phyloP scores from a whole-genome alignment of 2,888 invertebrate genomes.

The Ptycholaimellus sp. region DNA sequence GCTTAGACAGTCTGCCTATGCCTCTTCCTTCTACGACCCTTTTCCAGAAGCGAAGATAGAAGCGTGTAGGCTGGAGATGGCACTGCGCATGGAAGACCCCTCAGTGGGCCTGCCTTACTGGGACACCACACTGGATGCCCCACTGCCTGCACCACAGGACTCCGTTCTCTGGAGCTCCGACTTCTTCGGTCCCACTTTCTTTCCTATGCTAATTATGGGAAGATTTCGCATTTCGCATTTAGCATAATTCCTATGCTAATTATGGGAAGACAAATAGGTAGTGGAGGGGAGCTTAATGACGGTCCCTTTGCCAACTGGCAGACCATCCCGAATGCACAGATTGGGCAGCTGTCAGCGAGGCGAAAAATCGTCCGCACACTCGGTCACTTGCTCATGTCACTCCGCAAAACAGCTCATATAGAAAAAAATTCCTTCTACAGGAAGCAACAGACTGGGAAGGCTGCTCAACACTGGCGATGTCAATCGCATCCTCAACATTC shows the following conservation, averaged over 20 bases:
- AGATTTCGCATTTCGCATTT: too few species aligned
- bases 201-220: too few species aligned
- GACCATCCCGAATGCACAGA: not conserved
- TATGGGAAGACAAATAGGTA: too few species aligned
- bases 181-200: too few species aligned
- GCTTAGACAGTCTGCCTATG: conserved; percentile 7
- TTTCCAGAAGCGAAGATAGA: too few species aligned
- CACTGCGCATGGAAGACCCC: conserved; percentile 8
- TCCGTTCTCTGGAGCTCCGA: conserved; percentile 17
- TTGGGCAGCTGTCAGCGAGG: not conserved
- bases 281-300: conserved; percentile 13
- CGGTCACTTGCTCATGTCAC: too few species aligned
- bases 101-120: conserved; percentile 19
- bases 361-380: conserved; percentile 1
- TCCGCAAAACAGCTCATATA: too few species aligned
- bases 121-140: conserved; percentile 19
- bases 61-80: not conserved
- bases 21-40: not conserved
- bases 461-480: too few species aligned
- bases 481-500: too few species aligned
- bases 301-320: conserved; percentile 18
- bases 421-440: too few species aligned
- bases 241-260: too few species aligned
- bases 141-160: conserved; percentile 13
- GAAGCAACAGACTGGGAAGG: too few species aligned